Percentiles rank a stretch among this genome's conserved stretches.
Conservation (phyloP, 2,113 vertebrate genomes). For the Heptranchias perlo region DNA sequence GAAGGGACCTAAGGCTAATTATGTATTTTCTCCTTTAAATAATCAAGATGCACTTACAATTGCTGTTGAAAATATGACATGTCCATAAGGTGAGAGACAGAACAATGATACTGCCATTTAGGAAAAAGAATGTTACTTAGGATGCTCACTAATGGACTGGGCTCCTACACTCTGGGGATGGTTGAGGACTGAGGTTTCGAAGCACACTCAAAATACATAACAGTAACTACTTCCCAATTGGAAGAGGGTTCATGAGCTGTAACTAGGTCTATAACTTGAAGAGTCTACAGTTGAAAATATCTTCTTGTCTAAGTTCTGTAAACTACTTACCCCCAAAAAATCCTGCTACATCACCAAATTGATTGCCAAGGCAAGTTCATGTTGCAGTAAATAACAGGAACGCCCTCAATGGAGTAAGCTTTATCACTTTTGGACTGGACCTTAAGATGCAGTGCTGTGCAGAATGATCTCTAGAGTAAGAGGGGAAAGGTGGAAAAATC, state of each 20-base stretch:
- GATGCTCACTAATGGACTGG: slow-evolving; percentile 24
- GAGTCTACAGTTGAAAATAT: background rate
- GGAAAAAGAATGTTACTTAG: background rate
- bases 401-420: background rate
- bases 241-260: background rate
- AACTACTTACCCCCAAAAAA: background rate
- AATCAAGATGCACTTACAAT: background rate
- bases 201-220: background rate
- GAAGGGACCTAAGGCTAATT: background rate
- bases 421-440: background rate
- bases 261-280: background rate
- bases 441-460: background rate
- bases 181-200: background rate
- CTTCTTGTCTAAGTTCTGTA: background rate
- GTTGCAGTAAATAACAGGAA: background rate
- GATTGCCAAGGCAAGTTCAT: background rate
- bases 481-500: background rate
- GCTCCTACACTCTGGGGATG: background rate
- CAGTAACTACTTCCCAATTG: background rate
- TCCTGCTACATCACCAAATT: background rate
- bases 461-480: background rate
- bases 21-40: background rate
- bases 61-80: background rate
- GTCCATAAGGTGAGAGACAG: background rate
- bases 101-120: background rate